Evolutionary conservation across 1,140 invertebrate genomes (phyloP).

Genomic region (Odontomachus brunneus): DNA sequence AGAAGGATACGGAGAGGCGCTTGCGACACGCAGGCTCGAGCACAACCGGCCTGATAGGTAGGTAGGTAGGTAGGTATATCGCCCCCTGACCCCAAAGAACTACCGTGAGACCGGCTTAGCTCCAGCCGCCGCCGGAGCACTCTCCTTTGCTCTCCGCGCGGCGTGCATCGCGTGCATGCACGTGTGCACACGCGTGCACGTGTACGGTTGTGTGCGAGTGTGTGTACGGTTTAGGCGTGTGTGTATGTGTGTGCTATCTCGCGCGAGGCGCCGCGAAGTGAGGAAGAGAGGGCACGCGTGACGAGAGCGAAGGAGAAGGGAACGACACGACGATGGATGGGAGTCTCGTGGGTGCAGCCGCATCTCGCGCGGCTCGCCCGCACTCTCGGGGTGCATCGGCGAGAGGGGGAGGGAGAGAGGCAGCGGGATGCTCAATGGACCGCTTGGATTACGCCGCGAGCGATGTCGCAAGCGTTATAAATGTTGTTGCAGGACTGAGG

Average conservation of each 20-base stretch:
- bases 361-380: conserved; percentile 57
- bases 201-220: neutral
- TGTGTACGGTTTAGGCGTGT: no score
- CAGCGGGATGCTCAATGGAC: conserved; percentile 38
- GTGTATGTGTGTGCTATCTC: conserved; percentile 3
- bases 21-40: conserved; percentile 77
- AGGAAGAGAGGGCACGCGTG: conserved; percentile 70
- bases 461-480: conserved; percentile 48
- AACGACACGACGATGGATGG: conserved; percentile 76
- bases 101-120: conserved; percentile 83
- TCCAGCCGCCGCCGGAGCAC: conserved; percentile 70
- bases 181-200: neutral
- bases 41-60: conserved; percentile 64
- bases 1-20: conserved; percentile 66
- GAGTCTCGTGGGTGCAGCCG: conserved; percentile 78
- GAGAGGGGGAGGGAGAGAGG: neutral
- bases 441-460: conserved; percentile 46
- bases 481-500: conserved; percentile 26
- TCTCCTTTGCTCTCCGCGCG: conserved; percentile 74
- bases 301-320: conserved; percentile 69
- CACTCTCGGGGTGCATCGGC: conserved; percentile 61
- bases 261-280: conserved; percentile 63
- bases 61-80: conserved; percentile 79
- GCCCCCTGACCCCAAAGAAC: conserved; percentile 82
- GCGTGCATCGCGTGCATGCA: conserved; percentile 55